Percentiles rank a stretch among this genome's conserved stretches.
Evolutionary conservation across 2,888 invertebrate genomes (phyloP).

Genomic region (Diploptera punctata): DNA sequence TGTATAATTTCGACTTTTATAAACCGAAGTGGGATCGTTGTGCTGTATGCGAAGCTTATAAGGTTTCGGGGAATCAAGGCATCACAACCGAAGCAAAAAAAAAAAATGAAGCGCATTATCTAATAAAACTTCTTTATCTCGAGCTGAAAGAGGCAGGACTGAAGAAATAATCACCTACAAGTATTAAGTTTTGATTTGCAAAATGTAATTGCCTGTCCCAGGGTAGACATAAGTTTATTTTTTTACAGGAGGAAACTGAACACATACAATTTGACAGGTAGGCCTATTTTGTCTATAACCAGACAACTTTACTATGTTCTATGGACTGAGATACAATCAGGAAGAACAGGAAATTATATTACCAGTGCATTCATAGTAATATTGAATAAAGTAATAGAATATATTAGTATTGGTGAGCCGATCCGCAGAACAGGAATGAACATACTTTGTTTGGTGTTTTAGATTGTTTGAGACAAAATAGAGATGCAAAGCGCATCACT

Average conservation of each 20-base stretch:
- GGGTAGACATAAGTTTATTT: not conserved
- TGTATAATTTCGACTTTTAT: not conserved
- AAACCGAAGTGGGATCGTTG: not conserved
- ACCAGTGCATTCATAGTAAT: not conserved
- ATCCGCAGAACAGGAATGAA: too few relatives aligned
- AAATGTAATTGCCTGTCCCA: not conserved
- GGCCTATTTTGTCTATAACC: not conserved
- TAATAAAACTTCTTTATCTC: not conserved
- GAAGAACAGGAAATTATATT: too few relatives aligned
- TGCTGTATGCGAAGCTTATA: not conserved
- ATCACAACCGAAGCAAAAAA: not conserved
- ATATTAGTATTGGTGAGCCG: too few relatives aligned
- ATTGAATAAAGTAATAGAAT: not conserved
- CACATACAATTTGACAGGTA: not conserved
- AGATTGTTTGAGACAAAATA: too few relatives aligned
- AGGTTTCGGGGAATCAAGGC: not conserved
- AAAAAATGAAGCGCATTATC: not conserved
- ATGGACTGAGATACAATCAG: not conserved
- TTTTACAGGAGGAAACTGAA: not conserved
- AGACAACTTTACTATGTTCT: not conserved
- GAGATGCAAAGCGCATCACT: too few relatives aligned
- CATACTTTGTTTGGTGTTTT: too few relatives aligned
- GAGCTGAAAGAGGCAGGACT: not conserved
- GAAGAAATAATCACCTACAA: too few relatives aligned
- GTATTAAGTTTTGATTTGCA: not conserved